Evolutionary conservation across 2,113 vertebrate species (phyloP).

Genomic region (Genyomyrus donnyi): DNA sequence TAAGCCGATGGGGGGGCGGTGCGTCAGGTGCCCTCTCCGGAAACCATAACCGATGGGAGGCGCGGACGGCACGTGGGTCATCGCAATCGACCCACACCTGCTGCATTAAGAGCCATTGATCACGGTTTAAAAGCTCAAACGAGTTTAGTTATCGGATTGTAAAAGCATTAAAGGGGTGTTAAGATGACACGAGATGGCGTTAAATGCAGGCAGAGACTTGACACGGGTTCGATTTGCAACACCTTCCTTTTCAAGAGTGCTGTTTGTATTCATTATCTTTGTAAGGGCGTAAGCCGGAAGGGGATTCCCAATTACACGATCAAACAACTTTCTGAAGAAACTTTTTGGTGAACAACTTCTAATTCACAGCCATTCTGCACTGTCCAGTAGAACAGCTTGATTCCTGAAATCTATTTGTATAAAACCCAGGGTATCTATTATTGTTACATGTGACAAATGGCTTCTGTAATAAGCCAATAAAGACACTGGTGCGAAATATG

Average conservation of each 20-base stretch:
- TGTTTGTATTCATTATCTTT: not conserved
- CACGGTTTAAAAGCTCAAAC: slow-evolving; percentile 19
- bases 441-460: not conserved
- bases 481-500: not conserved
- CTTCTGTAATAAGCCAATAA: not conserved
- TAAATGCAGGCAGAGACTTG: not conserved
- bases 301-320: not conserved
- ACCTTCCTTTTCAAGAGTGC: not conserved
- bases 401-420: not conserved
- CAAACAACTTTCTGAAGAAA: not conserved
- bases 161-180: slow-evolving; percentile 21
- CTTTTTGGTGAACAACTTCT: not conserved
- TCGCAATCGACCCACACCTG: slow-evolving; percentile 20
- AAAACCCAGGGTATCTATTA: not conserved
- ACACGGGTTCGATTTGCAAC: not conserved
- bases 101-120: slow-evolving; percentile 19
- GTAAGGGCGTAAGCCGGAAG: not conserved
- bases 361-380: not conserved
- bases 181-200: not conserved
- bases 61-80: not conserved
- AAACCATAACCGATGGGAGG: not conserved
- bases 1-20: slow-evolving; percentile 3
- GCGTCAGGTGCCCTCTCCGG: not conserved
- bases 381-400: not conserved
- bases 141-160: slow-evolving; percentile 21